Evolutionary conservation across 2,113 vertebrate species (phyloP).

Genomic region (Hystrix cristata): DNA sequence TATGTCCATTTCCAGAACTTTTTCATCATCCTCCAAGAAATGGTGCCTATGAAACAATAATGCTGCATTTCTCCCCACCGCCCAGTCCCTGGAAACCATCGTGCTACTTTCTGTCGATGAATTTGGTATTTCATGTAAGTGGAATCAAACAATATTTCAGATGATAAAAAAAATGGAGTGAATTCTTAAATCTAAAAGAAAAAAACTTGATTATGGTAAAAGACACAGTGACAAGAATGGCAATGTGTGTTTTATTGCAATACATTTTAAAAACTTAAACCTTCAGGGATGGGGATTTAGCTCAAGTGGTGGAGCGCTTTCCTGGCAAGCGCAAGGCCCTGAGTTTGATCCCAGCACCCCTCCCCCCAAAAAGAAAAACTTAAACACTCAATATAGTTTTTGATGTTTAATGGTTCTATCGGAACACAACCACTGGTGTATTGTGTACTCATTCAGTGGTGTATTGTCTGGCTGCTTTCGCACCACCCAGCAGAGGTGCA

Average conservation of each 20-base stretch:
- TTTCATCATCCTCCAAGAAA: background rate
- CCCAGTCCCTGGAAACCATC: background rate
- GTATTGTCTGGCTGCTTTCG: background rate
- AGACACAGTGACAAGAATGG: background rate
- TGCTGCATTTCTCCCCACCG: background rate
- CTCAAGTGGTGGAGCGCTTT: too few species aligned
- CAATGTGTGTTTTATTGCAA: background rate
- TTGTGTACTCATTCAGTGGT: background rate
- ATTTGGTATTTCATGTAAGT: background rate
- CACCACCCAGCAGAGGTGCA: background rate
- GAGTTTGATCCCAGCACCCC: too few species aligned
- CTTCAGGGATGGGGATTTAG: too few species aligned
- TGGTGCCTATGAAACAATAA: background rate
- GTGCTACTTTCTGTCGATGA: background rate
- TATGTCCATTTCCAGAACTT: background rate
- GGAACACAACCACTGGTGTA: background rate
- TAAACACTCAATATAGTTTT: background rate
- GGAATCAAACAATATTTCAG: background rate
- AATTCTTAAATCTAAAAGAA: background rate
- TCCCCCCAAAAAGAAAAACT: background rate
- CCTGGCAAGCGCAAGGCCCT: too few species aligned
- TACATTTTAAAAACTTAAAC: background rate
- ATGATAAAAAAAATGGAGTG: background rate
- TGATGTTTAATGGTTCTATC: background rate
- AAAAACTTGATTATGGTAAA: background rate